Conservation (phyloP, 1,140 invertebrate genomes). For the Platyscapa corneri region DNA sequence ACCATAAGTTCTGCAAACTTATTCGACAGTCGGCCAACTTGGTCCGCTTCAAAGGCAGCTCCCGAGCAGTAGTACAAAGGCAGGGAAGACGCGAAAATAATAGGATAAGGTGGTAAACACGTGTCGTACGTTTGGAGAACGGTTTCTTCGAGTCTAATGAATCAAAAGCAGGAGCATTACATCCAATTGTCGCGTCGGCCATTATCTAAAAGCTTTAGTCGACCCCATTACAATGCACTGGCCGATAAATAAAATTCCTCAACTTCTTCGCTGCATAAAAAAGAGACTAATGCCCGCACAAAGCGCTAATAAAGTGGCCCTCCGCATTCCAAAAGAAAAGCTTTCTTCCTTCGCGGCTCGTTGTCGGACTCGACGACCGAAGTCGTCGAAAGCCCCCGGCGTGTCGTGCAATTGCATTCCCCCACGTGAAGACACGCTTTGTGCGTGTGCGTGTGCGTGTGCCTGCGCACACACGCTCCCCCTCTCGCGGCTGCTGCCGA, state of each 20-base stretch:
- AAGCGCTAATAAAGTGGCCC: slow-evolving; percentile 20
- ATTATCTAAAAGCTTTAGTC: slow-evolving; percentile 16
- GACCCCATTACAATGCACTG: neutral
- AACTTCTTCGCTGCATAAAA: neutral
- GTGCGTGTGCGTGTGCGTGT: neutral
- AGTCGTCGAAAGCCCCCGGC: neutral
- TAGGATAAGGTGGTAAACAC: neutral
- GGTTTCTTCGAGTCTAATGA: neutral
- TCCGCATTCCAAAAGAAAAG: neutral
- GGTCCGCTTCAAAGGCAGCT: too few relatives aligned
- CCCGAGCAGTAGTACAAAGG: too few relatives aligned
- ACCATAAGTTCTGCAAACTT: too few relatives aligned
- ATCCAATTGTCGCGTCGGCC: neutral
- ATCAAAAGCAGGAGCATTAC: neutral
- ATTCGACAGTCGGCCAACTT: too few relatives aligned
- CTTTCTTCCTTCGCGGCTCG: neutral
- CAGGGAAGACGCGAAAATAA: too few relatives aligned
- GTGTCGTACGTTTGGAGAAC: neutral
- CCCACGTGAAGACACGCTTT: slow-evolving; percentile 29
- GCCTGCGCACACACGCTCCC: too few relatives aligned
- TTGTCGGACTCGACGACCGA: neutral
- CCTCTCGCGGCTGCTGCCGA: too few relatives aligned
- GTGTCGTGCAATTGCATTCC: slow-evolving; percentile 28
- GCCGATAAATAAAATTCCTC: slow-evolving; percentile 7
- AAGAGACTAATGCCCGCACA: slow-evolving; percentile 7